Evolutionary conservation across 2,888 invertebrate species (phyloP), one percentile per base, ranked within the genome.

Genomic region (Spilosoma lubricipeda): DNA sequence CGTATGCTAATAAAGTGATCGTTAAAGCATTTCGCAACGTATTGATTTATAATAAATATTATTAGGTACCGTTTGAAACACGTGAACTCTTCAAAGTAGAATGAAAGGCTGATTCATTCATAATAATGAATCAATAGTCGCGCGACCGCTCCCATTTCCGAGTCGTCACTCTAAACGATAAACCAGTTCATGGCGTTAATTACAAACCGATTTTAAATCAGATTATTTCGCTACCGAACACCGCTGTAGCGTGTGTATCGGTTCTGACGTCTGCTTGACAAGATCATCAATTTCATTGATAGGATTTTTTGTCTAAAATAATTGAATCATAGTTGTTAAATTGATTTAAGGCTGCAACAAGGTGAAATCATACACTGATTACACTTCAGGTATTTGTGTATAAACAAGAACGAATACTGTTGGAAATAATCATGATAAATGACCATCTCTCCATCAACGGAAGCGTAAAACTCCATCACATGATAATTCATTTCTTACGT

Each of bases 101-200:
- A 92, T 90, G 92, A 93, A 94, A 91, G 92, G 88, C 90, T 93
- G 91, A 94, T 94, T 94, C 94, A 95, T 95, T 93, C 92, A 93
- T 93, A 90, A 91, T 94, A 94, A 95, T 93, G 93, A 94, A 89
- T 91, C 90, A 89, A 90, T 90, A 88, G 88, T 82, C 85, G 86
- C 88, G 84, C 86, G 81, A 86, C 89, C 89, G 90, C 90, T 90
- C 89, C 90, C 87, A 90, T 92, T 92, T 92, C 92, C 90, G 90
- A 92, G 88, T 87, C 90, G 89, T 91, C 89, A 89, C 88, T 90
- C 87, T 86, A 87, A 82, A 77, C 77, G 75, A 78, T 80, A 88
- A 83, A 95, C 95, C 94, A 93, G 95, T 95, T 89, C 82, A 81
- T 84, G 86, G 90, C 91, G 91, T 93, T 93, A 93, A 95, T 95